Evolutionary conservation across 1,140 invertebrate species (phyloP).

Genomic region (Araneus ventricosus): DNA sequence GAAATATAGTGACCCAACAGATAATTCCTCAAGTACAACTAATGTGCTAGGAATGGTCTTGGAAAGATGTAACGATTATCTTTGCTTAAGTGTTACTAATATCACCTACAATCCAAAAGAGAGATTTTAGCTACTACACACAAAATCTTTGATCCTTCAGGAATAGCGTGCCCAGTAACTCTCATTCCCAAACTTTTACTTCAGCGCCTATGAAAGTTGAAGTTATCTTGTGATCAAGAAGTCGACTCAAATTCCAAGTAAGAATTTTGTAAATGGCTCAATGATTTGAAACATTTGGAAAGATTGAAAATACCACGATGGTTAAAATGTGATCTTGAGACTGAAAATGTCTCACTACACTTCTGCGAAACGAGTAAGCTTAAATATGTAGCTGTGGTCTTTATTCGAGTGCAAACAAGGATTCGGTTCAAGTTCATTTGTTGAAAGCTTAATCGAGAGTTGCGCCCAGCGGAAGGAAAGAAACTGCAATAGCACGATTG

Average conservation of each 20-base stretch:
- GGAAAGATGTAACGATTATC: too few relatives aligned
- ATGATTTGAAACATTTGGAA: neutral
- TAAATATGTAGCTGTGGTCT: conserved; percentile 25
- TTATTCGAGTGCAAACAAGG: neutral
- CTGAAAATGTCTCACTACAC: too few relatives aligned
- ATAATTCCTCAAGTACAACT: neutral
- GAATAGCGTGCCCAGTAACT: too few relatives aligned
- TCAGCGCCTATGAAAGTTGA: too few relatives aligned
- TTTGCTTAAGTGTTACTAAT: neutral
- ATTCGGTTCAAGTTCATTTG: conserved; percentile 20
- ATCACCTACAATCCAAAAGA: neutral
- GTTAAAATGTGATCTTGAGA: too few relatives aligned
- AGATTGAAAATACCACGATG: conserved; percentile 39
- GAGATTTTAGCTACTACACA: too few relatives aligned
- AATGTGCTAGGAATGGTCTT: conserved; percentile 57
- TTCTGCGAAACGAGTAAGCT: conserved; percentile 51
- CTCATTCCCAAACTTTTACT: too few relatives aligned
- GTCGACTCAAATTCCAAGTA: too few relatives aligned
- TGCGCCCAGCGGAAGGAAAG: conserved; percentile 47
- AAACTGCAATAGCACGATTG: conserved; percentile 23
- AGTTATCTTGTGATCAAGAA: too few relatives aligned
- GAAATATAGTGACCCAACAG: too few relatives aligned
- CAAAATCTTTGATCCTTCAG: too few relatives aligned
- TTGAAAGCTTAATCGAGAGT: conserved; percentile 52
- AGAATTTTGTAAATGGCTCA: conserved; percentile 14